These are phyloP conservation scores for Rhinogobio ventralis DNA, from an alignment of 2,797 vertebrate genomes.

Conservation along the genomic window DNA sequence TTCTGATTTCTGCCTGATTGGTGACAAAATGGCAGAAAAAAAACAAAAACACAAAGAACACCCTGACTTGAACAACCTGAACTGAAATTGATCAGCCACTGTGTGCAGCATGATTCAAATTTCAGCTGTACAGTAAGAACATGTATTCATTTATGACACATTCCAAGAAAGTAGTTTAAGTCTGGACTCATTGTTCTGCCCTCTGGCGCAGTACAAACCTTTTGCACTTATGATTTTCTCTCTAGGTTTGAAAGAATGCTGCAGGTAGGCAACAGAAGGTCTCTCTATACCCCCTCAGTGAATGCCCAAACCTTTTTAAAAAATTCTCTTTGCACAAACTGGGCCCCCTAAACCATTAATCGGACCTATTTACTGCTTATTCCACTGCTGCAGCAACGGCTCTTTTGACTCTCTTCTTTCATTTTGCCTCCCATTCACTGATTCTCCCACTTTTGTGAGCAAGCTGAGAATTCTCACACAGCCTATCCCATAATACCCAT, in stretches of 20 bases:
- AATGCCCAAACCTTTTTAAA: constrained; percentile 67
- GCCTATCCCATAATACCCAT: constrained; percentile 69
- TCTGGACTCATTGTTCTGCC: constrained; percentile 6
- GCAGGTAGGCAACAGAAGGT: constrained; percentile 62
- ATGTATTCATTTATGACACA: background rate
- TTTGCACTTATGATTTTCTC: constrained; percentile 15
- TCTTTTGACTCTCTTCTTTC: constrained; percentile 32
- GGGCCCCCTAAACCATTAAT: constrained; percentile 75
- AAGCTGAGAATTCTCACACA: constrained; percentile 78
- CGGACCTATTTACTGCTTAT: constrained; percentile 66
- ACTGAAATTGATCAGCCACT: background rate
- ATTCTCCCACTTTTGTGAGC: constrained; percentile 74
- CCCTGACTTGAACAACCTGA: background rate
- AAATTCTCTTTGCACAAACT: constrained; percentile 60
- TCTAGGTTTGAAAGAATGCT: constrained; percentile 55
- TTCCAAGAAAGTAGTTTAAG: background rate
- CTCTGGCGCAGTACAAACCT: background rate
- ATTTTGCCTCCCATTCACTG: constrained; percentile 60
- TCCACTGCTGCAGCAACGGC: constrained; percentile 50
- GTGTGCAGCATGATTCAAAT: background rate
- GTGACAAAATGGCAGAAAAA: background rate
- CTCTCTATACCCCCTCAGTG: constrained; percentile 56
- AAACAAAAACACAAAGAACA: background rate
- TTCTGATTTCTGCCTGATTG: background rate
- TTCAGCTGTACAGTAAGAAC: background rate